Conservation (phyloP, 2,888 invertebrate genomes). For the Cheilosia vulpina region DNA sequence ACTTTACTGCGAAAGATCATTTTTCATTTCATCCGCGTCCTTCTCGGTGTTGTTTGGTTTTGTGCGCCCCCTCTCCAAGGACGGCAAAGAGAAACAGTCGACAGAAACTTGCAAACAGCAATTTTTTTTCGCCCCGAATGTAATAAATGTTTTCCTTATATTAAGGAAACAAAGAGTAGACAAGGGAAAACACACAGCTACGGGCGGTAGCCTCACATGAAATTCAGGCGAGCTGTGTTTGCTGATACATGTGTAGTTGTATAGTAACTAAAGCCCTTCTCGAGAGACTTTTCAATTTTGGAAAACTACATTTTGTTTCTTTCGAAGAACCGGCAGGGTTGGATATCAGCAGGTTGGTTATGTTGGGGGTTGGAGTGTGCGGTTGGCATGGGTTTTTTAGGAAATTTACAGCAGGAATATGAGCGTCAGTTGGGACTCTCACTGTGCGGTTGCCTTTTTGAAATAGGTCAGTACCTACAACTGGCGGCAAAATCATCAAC, state of each 20-base stretch:
- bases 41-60: background rate
- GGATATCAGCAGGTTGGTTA: background rate
- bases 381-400: background rate
- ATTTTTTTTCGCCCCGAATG: slow-evolving; percentile 19
- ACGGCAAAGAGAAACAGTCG: slow-evolving; percentile 1
- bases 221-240: slow-evolving; percentile 17
- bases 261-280: background rate
- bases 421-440: slow-evolving; percentile 11
- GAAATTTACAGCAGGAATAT: background rate
- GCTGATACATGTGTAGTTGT: background rate
- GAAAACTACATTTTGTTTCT: slow-evolving; percentile 31
- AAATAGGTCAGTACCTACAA: slow-evolving; percentile 18
- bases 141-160: slow-evolving; percentile 53
- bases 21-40: slow-evolving; percentile 45
- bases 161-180: slow-evolving; percentile 5
- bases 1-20: slow-evolving; percentile 55
- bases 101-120: slow-evolving; percentile 30
- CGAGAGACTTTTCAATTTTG: slow-evolving; percentile 29
- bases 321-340: slow-evolving; percentile 7
- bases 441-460: background rate
- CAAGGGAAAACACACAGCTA: slow-evolving; percentile 4
- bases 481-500: background rate
- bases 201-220: background rate
- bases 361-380: background rate
- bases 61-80: background rate